Percentiles rank a stretch among this genome's conserved stretches.
These are phyloP conservation scores for Aythya baeri DNA, from an alignment of 2,113 vertebrate genomes.

Conservation along the genomic window DNA sequence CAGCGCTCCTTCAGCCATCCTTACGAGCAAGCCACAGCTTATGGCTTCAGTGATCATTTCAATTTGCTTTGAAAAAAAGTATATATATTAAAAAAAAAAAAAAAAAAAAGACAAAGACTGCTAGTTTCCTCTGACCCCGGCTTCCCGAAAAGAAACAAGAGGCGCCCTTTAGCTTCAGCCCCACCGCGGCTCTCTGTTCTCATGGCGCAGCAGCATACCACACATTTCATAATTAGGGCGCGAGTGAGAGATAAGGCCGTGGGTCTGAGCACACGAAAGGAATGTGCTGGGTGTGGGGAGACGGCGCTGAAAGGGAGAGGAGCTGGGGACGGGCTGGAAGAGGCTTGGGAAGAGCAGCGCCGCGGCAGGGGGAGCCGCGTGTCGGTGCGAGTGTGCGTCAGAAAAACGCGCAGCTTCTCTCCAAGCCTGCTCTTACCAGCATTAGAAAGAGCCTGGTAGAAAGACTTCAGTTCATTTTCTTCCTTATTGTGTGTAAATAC, in stretches of 20 bases:
- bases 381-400: background rate
- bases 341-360: background rate
- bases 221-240: conserved; percentile 47
- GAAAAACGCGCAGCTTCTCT: background rate
- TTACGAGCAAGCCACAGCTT: background rate
- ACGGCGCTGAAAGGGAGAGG: conserved; percentile 53
- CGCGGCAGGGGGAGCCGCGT: background rate
- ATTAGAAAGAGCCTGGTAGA: background rate
- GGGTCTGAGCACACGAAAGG: conserved; percentile 39
- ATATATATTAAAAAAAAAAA: background rate
- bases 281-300: conserved; percentile 35
- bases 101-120: background rate
- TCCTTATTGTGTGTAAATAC: accelerated
- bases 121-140: background rate
- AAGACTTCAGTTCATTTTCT: background rate
- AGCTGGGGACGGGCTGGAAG: background rate
- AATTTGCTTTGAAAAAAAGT: background rate
- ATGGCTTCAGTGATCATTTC: background rate
- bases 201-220: conserved; percentile 46
- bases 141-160: background rate
- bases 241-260: conserved; percentile 15
- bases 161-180: conserved; percentile 17
- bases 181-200: background rate
- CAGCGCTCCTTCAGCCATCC: background rate
- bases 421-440: background rate